Evolutionary conservation across 2,797 vertebrate genomes (phyloP).

Genomic region (Garrulus glandarius): DNA sequence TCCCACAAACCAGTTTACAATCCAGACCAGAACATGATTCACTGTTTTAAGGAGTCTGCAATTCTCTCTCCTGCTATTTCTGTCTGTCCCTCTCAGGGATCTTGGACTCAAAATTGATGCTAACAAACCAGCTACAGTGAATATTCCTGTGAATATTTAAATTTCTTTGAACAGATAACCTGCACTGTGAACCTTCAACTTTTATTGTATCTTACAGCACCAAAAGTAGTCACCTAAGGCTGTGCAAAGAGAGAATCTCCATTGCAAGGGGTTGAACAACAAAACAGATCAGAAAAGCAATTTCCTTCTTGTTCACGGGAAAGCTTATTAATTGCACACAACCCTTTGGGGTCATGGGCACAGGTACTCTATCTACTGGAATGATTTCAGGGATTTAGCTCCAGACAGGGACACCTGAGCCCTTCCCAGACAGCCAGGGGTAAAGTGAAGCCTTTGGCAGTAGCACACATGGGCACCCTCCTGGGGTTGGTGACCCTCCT

Average conservation of each 20-base stretch:
- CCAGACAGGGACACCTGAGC: fast-evolving
- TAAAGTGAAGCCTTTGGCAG: not conserved
- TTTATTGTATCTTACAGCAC: not conserved
- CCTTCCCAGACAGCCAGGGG: not conserved
- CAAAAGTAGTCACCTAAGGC: not conserved
- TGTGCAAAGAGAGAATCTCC: not conserved
- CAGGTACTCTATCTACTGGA: not conserved
- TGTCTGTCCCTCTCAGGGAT: not conserved
- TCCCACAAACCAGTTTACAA: not conserved
- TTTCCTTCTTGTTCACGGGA: not conserved
- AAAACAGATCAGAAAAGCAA: not conserved
- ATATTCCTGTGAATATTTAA: not conserved
- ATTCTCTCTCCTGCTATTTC: not conserved
- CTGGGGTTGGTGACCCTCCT: not conserved
- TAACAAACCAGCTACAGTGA: not conserved
- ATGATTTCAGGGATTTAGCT: not conserved
- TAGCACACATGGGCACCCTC: not conserved
- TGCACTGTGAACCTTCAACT: not conserved
- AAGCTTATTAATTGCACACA: not conserved
- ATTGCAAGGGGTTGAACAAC: not conserved
- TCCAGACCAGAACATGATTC: not conserved
- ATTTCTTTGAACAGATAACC: not conserved
- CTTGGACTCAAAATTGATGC: not conserved
- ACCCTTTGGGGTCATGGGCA: not conserved
- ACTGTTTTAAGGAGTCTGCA: not conserved